phyloP scores from a whole-genome alignment of 2,113 vertebrate species.

The Pterocles gutturalis region DNA sequence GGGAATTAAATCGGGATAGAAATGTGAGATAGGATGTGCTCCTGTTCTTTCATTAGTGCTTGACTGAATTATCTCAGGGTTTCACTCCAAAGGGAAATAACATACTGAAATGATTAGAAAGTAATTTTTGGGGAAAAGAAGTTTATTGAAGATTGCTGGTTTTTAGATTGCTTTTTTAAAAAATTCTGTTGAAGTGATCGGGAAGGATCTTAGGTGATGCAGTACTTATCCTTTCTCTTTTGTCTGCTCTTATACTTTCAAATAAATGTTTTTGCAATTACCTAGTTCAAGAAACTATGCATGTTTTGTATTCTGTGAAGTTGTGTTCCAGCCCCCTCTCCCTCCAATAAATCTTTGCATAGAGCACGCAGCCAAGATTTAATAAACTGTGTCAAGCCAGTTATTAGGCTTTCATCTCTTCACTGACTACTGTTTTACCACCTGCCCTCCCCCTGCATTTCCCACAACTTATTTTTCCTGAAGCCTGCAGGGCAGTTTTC shows the following conservation, averaged over 20 bases:
- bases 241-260: neutral
- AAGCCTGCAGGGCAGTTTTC: neutral
- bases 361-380: neutral
- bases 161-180: neutral
- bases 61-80: neutral
- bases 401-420: slow-evolving; percentile 8
- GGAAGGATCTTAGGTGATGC: neutral
- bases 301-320: neutral
- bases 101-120: neutral
- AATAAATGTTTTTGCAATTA: neutral
- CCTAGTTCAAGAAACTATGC: neutral
- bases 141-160: neutral
- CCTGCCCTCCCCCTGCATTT: neutral
- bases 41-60: neutral
- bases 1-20: neutral
- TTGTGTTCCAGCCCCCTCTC: neutral
- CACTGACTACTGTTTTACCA: neutral
- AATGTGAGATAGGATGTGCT: neutral
- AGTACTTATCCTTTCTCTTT: neutral
- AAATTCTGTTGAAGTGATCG: neutral
- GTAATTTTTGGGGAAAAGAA: fast-evolving
- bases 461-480: neutral
- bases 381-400: neutral
- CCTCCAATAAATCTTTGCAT: neutral
- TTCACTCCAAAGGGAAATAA: neutral